These are phyloP conservation scores for Ennomos erosarius DNA, from an alignment of 2,888 invertebrate genomes.

Conservation along the genomic window DNA sequence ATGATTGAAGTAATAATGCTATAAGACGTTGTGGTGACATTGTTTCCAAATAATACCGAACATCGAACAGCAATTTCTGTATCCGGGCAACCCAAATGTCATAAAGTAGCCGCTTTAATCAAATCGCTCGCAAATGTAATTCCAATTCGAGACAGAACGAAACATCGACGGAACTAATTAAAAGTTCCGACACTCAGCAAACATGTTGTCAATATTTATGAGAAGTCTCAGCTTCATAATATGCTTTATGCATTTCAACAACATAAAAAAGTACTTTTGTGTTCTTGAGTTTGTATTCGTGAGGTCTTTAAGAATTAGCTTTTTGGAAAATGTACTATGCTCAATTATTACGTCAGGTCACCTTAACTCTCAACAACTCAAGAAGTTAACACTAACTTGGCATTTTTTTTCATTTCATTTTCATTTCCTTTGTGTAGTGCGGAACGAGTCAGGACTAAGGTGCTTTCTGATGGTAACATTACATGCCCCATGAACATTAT, in stretches of 20 bases:
- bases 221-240: conserved; percentile 21
- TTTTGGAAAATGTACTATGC: no score
- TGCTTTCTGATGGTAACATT: no score
- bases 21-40: no score
- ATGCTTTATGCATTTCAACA: conserved; percentile 23
- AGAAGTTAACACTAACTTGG: no score
- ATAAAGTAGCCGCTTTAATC: conserved; percentile 25
- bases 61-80: conserved; percentile 17
- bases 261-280: conserved; percentile 7
- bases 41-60: conserved; percentile 30
- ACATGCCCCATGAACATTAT: no score
- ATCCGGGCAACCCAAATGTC: conserved; percentile 14
- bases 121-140: conserved; percentile 21
- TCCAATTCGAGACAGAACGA: conserved; percentile 18
- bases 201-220: conserved; percentile 33
- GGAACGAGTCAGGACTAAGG: no score
- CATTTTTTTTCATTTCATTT: no score
- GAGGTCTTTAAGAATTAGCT: background rate
- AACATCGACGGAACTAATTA: conserved; percentile 28
- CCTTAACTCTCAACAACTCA: no score
- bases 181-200: conserved; percentile 28
- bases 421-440: no score
- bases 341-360: no score
- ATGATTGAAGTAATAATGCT: no score
- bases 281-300: conserved; percentile 1